phyloP scores from a whole-genome alignment of 2,888 invertebrate species.

The Perithous albicinctus region DNA sequence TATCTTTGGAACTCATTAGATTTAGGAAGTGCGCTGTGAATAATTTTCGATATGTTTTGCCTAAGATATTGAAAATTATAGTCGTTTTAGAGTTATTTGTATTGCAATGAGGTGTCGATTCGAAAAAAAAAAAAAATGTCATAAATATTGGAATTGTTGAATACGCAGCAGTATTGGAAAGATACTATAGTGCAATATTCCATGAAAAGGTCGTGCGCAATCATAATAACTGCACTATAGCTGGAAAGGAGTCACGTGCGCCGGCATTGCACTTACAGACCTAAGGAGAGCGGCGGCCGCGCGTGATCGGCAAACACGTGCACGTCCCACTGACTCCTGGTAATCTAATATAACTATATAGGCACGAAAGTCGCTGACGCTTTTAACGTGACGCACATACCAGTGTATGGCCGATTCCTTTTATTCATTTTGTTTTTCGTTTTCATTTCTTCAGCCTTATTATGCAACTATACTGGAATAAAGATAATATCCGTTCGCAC shows the following conservation, averaged over 20 bases:
- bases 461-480: neutral
- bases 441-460: neutral
- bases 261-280: slow-evolving; percentile 32
- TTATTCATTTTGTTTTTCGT: no score
- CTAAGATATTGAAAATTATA: no score
- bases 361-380: neutral
- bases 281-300: slow-evolving; percentile 40
- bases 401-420: slow-evolving; percentile 7
- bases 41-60: no score
- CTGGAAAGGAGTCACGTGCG: slow-evolving; percentile 54
- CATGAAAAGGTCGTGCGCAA: slow-evolving; percentile 27
- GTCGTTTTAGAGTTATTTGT: no score
- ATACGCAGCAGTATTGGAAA: neutral
- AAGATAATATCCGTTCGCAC: neutral
- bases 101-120: neutral
- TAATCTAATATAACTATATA: slow-evolving; percentile 25
- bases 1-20: no score
- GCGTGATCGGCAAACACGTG: slow-evolving; percentile 67
- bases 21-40: no score
- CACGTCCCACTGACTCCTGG: slow-evolving; percentile 38
- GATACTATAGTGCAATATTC: slow-evolving; percentile 20
- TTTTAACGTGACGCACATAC: neutral
- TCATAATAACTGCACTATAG: slow-evolving; percentile 21
- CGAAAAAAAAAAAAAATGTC: no score
- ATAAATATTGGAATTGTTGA: neutral